Base-by-base conservation (phyloP, 2,888 invertebrate genomes). In the Tryphoninae sp. region DNA sequence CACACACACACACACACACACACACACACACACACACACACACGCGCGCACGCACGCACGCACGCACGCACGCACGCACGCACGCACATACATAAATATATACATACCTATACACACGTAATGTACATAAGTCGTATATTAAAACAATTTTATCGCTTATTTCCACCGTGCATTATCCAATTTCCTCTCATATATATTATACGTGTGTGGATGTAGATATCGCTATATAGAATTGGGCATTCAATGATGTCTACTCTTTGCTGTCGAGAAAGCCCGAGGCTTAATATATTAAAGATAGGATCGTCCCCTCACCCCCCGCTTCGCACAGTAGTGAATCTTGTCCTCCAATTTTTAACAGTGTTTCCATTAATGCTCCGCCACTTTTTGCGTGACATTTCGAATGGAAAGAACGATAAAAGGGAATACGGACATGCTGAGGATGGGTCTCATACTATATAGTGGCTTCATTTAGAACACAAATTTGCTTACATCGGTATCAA, bases 151-250 rank as follows among this genome's bases (percentile, higher is more conserved):
- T 67, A 45, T 72, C 62, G 67, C 78, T 72, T 45, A 74, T 68
- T 74, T 74, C 69, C 78, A 76, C 72, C 49, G 58, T 81, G 87
- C 86, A 89, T 90, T 89, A 90, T 90, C 87, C 89, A 89, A 89
- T 89, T 90, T 89, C 88, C 89, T 86, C 86, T 86, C 85, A 86
- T 88, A 65, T 3, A 53, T 45, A 65, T 86, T 51, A 53, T 45
- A 65, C 85, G 59, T 11, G 59, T 59, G n/a, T 49, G 3, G 11
- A 16, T 67, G 16, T 51, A 53, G 11, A 65, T 89, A 88, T 86
- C 86, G 85, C 86, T 86, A 89, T 89, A 89, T 86, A 89, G 90
- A 91, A 91, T 90, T 90, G 90, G 89, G 88, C 87, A 90, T 89
- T 90, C 89, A 89, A 67, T 80, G 84, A 59, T 81, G 45, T 71